Evolutionary conservation across 2,888 invertebrate species (phyloP).

Genomic region (Macropis europaea): DNA sequence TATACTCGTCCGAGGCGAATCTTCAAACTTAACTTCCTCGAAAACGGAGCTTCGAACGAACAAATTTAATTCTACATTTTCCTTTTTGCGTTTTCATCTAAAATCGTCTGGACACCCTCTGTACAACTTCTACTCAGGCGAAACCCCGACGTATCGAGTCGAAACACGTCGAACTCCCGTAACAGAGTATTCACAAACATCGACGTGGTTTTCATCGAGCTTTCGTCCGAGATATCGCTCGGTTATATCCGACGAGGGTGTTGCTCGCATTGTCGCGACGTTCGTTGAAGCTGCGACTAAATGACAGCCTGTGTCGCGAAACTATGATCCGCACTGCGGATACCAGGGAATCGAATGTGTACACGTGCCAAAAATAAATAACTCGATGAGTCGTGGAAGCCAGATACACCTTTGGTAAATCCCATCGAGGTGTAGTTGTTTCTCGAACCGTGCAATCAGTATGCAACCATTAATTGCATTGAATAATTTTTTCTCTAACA

Average conservation of each 20-base stretch:
- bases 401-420: background rate
- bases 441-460: too few relatives aligned
- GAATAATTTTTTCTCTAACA: too few relatives aligned
- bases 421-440: background rate
- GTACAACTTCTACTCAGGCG: too few relatives aligned
- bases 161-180: too few relatives aligned
- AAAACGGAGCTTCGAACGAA: too few relatives aligned
- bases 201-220: constrained; percentile 10
- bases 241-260: constrained; percentile 40
- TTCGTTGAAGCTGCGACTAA: constrained; percentile 39
- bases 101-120: too few relatives aligned
- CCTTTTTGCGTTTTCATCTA: too few relatives aligned
- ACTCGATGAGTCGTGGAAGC: constrained; percentile 10
- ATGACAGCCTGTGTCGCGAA: constrained; percentile 25
- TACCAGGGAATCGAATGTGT: background rate
- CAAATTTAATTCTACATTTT: too few relatives aligned
- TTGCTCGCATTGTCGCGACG: constrained; percentile 38
- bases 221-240: constrained; percentile 42
- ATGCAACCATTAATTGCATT: too few relatives aligned
- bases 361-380: constrained; percentile 41
- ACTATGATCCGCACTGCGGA: constrained; percentile 28
- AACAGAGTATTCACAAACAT: background rate
- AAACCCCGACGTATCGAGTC: too few relatives aligned
- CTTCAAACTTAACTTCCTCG: too few relatives aligned
- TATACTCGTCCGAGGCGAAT: too few relatives aligned